Conservation (phyloP, 2,888 invertebrate species). For the Apeira syringaria region DNA sequence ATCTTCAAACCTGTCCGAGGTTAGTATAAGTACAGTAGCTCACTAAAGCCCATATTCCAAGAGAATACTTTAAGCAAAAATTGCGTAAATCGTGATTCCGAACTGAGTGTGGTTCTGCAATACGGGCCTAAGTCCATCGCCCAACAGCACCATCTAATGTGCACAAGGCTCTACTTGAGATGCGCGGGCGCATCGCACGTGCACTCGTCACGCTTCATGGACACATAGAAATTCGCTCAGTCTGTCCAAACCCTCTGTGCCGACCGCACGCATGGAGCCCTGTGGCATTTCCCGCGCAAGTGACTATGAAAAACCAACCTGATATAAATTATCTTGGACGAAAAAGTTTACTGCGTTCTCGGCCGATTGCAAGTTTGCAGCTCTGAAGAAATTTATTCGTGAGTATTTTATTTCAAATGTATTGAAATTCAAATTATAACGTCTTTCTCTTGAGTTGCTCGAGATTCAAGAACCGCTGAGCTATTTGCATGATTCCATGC, state of each 20-base stretch:
- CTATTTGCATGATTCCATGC: background rate
- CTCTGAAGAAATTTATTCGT: slow-evolving; percentile 65
- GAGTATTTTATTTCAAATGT: slow-evolving; percentile 45
- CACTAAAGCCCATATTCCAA: too few species aligned
- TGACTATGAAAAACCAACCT: slow-evolving; percentile 65
- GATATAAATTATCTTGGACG: slow-evolving; percentile 49
- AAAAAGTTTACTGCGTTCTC: slow-evolving; percentile 42
- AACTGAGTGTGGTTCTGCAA: too few species aligned
- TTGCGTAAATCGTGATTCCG: too few species aligned
- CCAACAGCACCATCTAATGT: slow-evolving; percentile 13
- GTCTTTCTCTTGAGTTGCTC: slow-evolving; percentile 2
- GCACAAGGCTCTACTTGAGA: slow-evolving; percentile 40
- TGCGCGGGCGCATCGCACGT: slow-evolving; percentile 71
- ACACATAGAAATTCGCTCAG: slow-evolving; percentile 75
- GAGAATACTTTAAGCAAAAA: too few species aligned
- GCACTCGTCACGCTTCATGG: slow-evolving; percentile 75
- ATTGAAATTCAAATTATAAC: slow-evolving; percentile 8
- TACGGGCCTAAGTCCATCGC: too few species aligned
- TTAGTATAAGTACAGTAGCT: too few species aligned
- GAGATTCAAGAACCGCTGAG: background rate
- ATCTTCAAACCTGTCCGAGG: too few species aligned
- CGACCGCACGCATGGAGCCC: slow-evolving; percentile 64
- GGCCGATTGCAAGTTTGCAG: slow-evolving; percentile 34
- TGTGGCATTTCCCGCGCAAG: slow-evolving; percentile 58
- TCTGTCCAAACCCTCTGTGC: slow-evolving; percentile 67